Base-by-base conservation (phyloP, 2,888 invertebrate species). In the Creontiades dilutus region DNA sequence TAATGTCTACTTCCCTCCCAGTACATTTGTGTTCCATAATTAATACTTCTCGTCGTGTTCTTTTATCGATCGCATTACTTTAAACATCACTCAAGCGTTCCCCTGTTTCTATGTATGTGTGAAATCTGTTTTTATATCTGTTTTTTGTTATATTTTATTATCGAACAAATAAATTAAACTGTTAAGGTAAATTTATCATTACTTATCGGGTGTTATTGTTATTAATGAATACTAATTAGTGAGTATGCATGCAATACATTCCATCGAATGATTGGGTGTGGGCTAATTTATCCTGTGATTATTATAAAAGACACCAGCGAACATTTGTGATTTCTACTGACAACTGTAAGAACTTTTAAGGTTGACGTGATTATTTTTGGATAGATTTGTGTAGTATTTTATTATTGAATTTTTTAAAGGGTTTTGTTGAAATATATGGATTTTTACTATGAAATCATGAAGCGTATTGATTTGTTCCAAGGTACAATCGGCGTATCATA, bases 221-320 rank as follows among this genome's bases (percentile, higher is more conserved):
- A 14, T 11, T 5, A 16, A 52, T 52, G 3, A 14, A 12, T 52
- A 7, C 5, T 13, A 52, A 5, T 14, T 16, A 52, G 19, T 61
- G n/a, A 9, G 61, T 61, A 61, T n/a, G 68, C 19, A 23, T 23
- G 68, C 68, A 68, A 23, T 68, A 23, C 27, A 68, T 68, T 68
- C 23, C 23, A 12, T 12, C n/a, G 2, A 19, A 61, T 23, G 0
- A 11, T 23, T 23, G 19, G 68, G 68, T 68, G 68, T 68, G 68
- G 68, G 27, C 68, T 68, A 23, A 68, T 68, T 23, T 19, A 12
- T 3, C 23, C 68, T 68, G 68, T 68, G 68, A 68, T 68, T 68
- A 23, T 37, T 37, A 37, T 37, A 37, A 37, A 37, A 37, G 37
- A 37, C 37, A 37, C 7, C 3, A 37, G 37, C 37, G 37, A 37